Evolutionary conservation across 2,113 vertebrate genomes (phyloP), one percentile per base, ranked within the genome.

Genomic region (Actenoides lindsayi): DNA sequence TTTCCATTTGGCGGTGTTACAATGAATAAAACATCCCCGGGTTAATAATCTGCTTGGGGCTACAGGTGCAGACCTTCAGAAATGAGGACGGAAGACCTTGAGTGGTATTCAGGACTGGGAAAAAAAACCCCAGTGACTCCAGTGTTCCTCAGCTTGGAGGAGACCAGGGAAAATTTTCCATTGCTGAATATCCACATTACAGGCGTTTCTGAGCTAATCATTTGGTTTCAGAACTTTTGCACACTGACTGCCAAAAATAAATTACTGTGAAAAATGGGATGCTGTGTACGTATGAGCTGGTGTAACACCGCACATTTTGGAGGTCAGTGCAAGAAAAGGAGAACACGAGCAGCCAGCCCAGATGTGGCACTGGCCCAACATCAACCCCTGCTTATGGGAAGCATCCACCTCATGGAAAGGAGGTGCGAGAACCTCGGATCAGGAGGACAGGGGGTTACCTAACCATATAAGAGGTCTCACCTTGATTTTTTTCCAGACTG

Each of bases 21-120:
- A 64, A 87, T 96, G 89, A 97, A 95, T 96, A 95, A 97, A 97
- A 95, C 63, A 93, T 94, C 77, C 70, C 63, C 33, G 42, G 80
- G 86, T 79, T 95, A 9, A 37, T 44, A 64, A 84, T 42, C 74
- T 42, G 30, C 96, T 79, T 5, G 27, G 84, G 57, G 92, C 90
- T 73, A 20, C 24, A 82, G 82, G 89, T 71, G 37, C 37, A 3
- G 35, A 93, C 79, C 90, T 79, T 94, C 48, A 57, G 78, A 78
- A 95, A 71, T 1, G n/a, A 93, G 90, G 50, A 86, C 4, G 30
- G 48, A 83, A 83, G 81, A 64, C n/a, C 80, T 57, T 37, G 59
- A 89, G 59, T 31, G 35, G 30, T 19, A 11, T n/a, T 68, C 48
- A 64, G 79, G 53, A 67, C 20, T 4, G 37, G 24, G 39, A 37